Conservation (phyloP, 2,113 vertebrate genomes). For the Pantherophis guttatus region DNA sequence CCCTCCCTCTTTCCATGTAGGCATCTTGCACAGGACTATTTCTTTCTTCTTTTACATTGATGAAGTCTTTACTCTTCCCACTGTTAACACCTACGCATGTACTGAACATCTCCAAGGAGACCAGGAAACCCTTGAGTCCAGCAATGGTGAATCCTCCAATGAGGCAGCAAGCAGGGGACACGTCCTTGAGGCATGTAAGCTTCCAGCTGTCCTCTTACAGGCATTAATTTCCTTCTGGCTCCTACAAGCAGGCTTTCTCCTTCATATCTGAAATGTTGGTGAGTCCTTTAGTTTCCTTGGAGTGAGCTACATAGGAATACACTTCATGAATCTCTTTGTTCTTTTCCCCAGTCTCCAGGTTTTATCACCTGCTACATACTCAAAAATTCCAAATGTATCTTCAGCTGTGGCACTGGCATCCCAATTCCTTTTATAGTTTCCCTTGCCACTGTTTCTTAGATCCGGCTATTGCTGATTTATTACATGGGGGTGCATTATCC, state of each 20-base stretch:
- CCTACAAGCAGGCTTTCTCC: constrained; percentile 39
- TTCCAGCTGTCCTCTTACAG: constrained; percentile 57
- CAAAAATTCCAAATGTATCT: constrained; percentile 14
- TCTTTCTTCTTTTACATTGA: constrained; percentile 77
- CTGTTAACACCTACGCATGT: constrained; percentile 77
- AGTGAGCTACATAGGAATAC: neutral
- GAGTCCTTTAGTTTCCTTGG: constrained; percentile 26
- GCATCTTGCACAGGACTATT: constrained; percentile 74
- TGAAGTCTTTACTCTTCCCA: constrained; percentile 79
- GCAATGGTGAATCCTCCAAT: constrained; percentile 60
- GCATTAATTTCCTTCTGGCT: constrained; percentile 35
- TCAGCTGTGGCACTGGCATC: neutral
- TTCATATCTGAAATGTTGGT: constrained; percentile 18
- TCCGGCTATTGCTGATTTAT: neutral
- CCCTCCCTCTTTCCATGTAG: constrained; percentile 63
- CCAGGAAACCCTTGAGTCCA: constrained; percentile 68
- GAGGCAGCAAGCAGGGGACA: constrained; percentile 60
- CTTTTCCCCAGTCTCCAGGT: constrained; percentile 6
- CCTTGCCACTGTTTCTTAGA: neutral
- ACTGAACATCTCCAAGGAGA: constrained; percentile 79
- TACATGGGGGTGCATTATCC: neutral
- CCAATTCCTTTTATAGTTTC: neutral
- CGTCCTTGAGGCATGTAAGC: constrained; percentile 52
- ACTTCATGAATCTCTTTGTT: constrained; percentile 2
- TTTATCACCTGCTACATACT: neutral